Percentiles rank a stretch among this genome's conserved stretches.
Conservation (phyloP, 1,140 invertebrate genomes). For the Drosophila carrolli region DNA sequence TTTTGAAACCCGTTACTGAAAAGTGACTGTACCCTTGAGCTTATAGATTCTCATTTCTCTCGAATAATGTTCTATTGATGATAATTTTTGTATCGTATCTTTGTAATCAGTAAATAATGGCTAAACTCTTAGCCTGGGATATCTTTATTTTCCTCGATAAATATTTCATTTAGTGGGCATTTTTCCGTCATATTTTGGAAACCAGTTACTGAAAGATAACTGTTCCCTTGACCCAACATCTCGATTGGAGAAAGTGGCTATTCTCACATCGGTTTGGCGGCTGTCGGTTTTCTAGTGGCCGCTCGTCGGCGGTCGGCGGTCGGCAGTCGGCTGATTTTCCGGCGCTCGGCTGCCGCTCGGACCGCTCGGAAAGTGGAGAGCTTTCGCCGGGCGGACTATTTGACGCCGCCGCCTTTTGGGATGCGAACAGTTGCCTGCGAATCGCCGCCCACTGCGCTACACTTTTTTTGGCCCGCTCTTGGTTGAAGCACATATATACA, state of each 20-base stretch:
- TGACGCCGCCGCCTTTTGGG: slow-evolving; percentile 25
- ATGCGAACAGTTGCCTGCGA: slow-evolving; percentile 58
- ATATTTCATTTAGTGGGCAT: neutral
- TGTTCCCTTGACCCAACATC: neutral
- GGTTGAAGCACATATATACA: slow-evolving; percentile 3
- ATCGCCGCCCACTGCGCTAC: slow-evolving; percentile 41
- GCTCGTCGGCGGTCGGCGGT: slow-evolving; percentile 8
- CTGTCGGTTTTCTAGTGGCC: slow-evolving; percentile 1
- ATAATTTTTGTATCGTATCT: too few relatives aligned
- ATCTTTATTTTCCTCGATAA: neutral
- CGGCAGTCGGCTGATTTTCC: neutral
- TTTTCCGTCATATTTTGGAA: too few relatives aligned
- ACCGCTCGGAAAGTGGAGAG: slow-evolving; percentile 19
- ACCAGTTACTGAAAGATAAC: neutral
- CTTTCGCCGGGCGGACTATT: slow-evolving; percentile 49
- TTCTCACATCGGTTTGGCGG: neutral
- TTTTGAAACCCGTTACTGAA: too few relatives aligned
- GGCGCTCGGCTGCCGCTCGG: slow-evolving; percentile 4
- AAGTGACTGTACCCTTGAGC: too few relatives aligned
- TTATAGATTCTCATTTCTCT: too few relatives aligned
- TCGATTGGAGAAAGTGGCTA: slow-evolving; percentile 9
- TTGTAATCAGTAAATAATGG: too few relatives aligned
- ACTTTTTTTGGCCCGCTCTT: slow-evolving; percentile 10
- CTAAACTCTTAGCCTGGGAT: too few relatives aligned
- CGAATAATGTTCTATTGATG: too few relatives aligned